Conservation (phyloP, 2,888 invertebrate species). For the Hybos culiciformis region DNA sequence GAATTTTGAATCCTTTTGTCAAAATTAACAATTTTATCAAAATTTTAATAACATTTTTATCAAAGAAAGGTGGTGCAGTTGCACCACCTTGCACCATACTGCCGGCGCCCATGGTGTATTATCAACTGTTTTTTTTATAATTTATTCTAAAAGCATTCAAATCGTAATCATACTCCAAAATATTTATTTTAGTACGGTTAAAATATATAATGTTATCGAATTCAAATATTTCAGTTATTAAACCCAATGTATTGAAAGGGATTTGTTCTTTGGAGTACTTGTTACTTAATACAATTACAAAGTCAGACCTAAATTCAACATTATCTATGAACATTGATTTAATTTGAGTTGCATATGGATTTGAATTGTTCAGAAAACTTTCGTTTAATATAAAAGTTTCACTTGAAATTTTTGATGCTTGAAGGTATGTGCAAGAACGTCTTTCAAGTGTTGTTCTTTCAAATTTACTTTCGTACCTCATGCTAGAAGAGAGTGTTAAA, state of each 20-base stretch:
- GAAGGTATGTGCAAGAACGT: not conserved
- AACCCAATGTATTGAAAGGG: not conserved
- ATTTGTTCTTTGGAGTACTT: not conserved
- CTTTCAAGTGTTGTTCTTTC: not conserved
- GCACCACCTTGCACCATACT: too few relatives aligned
- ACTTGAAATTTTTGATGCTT: not conserved
- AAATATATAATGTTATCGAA: constrained; percentile 2
- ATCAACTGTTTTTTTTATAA: not conserved
- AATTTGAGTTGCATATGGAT: not conserved
- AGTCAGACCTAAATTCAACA: not conserved
- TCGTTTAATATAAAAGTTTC: not conserved
- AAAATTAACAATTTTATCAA: too few relatives aligned
- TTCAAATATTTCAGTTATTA: constrained; percentile 5
- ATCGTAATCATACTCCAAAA: constrained; percentile 1
- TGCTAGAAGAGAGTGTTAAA: not conserved
- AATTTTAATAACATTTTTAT: too few relatives aligned
- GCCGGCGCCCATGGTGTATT: too few relatives aligned
- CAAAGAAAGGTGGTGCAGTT: too few relatives aligned
- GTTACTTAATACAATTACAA: constrained; percentile 1
- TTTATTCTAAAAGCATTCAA: constrained; percentile 4
- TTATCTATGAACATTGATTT: not conserved
- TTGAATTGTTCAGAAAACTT: not conserved
- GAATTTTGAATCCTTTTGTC: too few relatives aligned
- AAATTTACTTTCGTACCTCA: constrained; percentile 5
- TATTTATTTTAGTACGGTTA: constrained; percentile 2